These are phyloP conservation scores for Orthonyx spaldingii DNA, from an alignment of 2,113 vertebrate genomes.

Conservation along the genomic window DNA sequence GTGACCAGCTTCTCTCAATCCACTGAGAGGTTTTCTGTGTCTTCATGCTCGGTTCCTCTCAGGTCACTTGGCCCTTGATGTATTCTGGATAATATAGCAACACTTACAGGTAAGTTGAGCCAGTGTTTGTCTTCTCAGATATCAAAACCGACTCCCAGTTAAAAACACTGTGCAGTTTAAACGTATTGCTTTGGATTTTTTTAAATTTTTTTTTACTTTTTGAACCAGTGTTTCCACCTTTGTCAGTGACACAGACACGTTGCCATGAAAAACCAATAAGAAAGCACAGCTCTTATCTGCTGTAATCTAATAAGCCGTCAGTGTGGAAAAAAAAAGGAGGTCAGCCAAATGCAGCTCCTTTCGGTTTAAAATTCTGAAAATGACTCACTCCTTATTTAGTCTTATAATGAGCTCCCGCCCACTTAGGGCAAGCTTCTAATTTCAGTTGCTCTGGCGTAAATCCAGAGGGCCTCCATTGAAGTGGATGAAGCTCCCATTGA, in stretches of 20 bases:
- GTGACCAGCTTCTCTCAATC: not conserved
- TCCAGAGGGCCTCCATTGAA: slow-evolving; percentile 43
- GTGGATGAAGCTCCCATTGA: not conserved
- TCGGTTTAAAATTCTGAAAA: slow-evolving; percentile 66
- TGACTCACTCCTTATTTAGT: slow-evolving; percentile 67
- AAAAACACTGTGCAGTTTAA: not conserved
- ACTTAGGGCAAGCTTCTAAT: slow-evolving; percentile 58
- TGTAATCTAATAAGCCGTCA: slow-evolving; percentile 50
- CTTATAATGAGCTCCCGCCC: slow-evolving; percentile 61
- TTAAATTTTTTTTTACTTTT: not conserved
- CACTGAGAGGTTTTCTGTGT: not conserved
- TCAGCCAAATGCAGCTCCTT: slow-evolving; percentile 57
- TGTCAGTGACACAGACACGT: not conserved
- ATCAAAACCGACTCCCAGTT: not conserved
- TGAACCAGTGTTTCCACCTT: slow-evolving; percentile 10
- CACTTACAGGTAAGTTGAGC: not conserved
- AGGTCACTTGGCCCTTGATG: not conserved
- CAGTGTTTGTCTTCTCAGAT: not conserved
- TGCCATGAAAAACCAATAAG: slow-evolving; percentile 1
- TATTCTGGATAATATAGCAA: not conserved
- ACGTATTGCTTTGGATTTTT: not conserved
- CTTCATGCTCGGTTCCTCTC: not conserved
- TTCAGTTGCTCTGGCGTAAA: slow-evolving; percentile 44
- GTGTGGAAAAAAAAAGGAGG: slow-evolving; percentile 52
- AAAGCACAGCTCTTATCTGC: slow-evolving; percentile 34